Base-by-base conservation (phyloP, 2,888 invertebrate genomes). In the Eupithecia pulchellata region DNA sequence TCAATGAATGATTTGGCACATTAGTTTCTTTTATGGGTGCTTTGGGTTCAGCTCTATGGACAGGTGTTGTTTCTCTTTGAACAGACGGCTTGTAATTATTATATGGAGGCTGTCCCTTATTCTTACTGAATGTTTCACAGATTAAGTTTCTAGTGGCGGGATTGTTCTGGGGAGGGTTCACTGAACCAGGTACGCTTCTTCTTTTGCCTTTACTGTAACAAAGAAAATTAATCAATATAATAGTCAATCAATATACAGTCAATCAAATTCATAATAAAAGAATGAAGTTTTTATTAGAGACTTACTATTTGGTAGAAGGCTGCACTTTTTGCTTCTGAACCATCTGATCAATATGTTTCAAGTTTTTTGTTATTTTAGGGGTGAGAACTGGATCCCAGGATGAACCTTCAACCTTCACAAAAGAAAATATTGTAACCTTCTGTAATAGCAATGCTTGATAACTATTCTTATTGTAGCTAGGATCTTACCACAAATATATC, bases 341-440 rank as follows among this genome's bases (percentile, higher is more conserved):
- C 83, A 91, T 87, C n/a, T 89, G 79, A 74, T 93, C 92, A 74
- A 94, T 92, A 71, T 94, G 93, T 75, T 90, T 89, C 58, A 92
- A 76, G 9, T 85, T 75, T 2, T 93, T 89, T 0, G 91, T 86
- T 1, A 93, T 91, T 71, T 93, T 93, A 27, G 91, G 80, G 2
- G 89, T 91, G 25, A 94, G 77, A 5, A 83, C 76, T 1, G 93
- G 93, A 70, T 94, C 92, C 13, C 65, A 55, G 0, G 79, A 32
- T 0, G 76, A 64, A 0, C 91, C 92, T 36, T 85, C 82, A 29
- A 93, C 86, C 93, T 94, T 78, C 69, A 62, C 39, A 68, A 72
- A 47, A 60, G 6, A 8, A 68, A 58, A 55, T 29, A 8, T 14
- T 1, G 30, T 39, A 29, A 39, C 1, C 8, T 29, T 9, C 20